Evolutionary conservation across 2,113 vertebrate genomes (phyloP).

Genomic region (Ardeotis arabs): DNA sequence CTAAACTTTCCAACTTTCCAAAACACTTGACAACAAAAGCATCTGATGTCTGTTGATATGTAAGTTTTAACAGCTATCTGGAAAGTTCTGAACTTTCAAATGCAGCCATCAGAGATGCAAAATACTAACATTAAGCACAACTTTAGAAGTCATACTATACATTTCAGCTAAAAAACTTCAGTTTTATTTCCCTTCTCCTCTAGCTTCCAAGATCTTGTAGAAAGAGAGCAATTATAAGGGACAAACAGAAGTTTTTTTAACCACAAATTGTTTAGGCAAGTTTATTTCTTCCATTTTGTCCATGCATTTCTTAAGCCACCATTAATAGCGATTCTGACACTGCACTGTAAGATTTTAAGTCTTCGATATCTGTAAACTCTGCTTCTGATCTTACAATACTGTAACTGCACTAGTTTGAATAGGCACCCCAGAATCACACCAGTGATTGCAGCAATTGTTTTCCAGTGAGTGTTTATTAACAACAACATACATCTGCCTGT

Average conservation of each 20-base stretch:
- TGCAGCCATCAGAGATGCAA: neutral
- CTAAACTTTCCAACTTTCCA: neutral
- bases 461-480: neutral
- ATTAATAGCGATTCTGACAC: neutral
- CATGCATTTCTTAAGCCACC: neutral
- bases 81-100: neutral
- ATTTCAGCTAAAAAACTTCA: neutral
- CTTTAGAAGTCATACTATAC: neutral
- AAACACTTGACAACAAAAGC: neutral
- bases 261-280: neutral
- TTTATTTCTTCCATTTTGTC: neutral
- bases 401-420: neutral
- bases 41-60: neutral
- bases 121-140: neutral
- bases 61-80: neutral
- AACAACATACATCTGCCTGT: neutral
- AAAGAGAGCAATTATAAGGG: neutral
- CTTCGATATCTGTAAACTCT: neutral
- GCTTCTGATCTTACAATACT: neutral
- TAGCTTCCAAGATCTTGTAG: neutral
- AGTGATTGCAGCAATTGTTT: neutral
- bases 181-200: neutral
- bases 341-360: neutral
- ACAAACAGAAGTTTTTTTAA: neutral
- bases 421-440: neutral